Base-by-base conservation (phyloP, 2,113 vertebrate genomes). In the Eurypyga helias region DNA sequence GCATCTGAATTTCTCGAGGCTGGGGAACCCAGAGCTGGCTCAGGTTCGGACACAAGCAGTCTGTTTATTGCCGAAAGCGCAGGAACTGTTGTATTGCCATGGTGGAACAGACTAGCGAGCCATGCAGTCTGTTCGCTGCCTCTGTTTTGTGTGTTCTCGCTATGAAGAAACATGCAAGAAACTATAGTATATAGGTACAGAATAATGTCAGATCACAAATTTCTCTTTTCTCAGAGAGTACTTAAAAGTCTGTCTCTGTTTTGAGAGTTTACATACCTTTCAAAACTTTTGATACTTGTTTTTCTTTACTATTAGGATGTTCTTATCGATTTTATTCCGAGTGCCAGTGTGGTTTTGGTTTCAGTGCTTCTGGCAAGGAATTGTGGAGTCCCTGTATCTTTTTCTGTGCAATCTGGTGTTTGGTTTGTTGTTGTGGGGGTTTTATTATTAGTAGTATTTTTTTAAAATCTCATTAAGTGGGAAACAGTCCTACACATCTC, bases 341-440 rank as follows among this genome's bases (percentile, higher is more conserved):
- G 46, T 69, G 41, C 20, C 6, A 3, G 23, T 11, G 15, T 52
- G 18, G 13, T 69, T 84, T 57, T 89, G 34, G 13, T 86, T 81
- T 81, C 81, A 88, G 55, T 79, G 48, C 45, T 90, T 95, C 90
- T 89, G 69, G 60, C 64, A 69, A 89, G 90, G 90, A 71, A 64
- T 64, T 2, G 15, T 18, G 36, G 60, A 90, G 21, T 46, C 49
- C 9, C 54, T 83, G 4, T 48, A 19, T 72, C 46, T 61, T 65
- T n/a, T 89, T 52, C 49, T 86, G 33, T 46, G 49, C 24, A 48
- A 28, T 79, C 25, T 76, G 26, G 41, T 60, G 10, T 6, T n/a
- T 29, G 25, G 11, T 33, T 36, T 48, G 41, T 2, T 29, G 7
- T 55, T 12, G 72, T n/a, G n/a, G n/a, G n/a, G n/a, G n/a, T n/a